Evolutionary conservation across 2,113 vertebrate species (phyloP), one percentile per base, ranked within the genome.

Genomic region (Nyctereutes procyonoides): DNA sequence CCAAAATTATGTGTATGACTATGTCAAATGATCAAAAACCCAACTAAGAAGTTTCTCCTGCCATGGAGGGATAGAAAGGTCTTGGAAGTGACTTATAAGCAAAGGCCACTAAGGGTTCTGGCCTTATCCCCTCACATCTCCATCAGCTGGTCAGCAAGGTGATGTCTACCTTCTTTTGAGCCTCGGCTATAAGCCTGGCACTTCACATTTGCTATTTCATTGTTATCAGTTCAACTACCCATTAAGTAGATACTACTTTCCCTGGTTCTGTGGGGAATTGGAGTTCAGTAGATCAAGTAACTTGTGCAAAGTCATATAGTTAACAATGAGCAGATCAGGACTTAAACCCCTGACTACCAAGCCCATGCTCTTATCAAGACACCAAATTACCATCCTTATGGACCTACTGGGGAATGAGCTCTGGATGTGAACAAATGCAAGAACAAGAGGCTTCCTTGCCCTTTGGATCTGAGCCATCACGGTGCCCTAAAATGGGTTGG

Each of bases 41-140:
- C 67, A 89, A 19, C 24, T 32, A 32, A 77, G 62, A 92, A 38
- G 24, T 56, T 79, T 80, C 22, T 83, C 28, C 79, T 69, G 30
- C 26, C 2, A 1, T 3, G 24, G 24, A 35, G 2, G 13, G 20
- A 76, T 13, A 0, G 4, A 2, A 17, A 73, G 38, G 3, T 95
- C 35, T 55, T 55, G 17, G 55, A 85, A 38, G 17, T 28, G 17
- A 92, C 73, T 77, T 8, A 3, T 30, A 35, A 84, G 53, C 26
- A 38, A 55, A 76, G 56, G 48, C 4, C 38, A 28, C 4, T 26
- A 26, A 55, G n/a, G 26, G 12, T 73, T 24, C n/a, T 0, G 0
- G 17, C 65, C 56, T 4, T n/a, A 0, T 16, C 22, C 3, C 8
- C 26, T 58, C 22, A 4, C 56, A 2, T 90, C 35, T 95, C 60